phyloP scores from a whole-genome alignment of 2,797 vertebrate genomes.

The Eptatretus atami region DNA sequence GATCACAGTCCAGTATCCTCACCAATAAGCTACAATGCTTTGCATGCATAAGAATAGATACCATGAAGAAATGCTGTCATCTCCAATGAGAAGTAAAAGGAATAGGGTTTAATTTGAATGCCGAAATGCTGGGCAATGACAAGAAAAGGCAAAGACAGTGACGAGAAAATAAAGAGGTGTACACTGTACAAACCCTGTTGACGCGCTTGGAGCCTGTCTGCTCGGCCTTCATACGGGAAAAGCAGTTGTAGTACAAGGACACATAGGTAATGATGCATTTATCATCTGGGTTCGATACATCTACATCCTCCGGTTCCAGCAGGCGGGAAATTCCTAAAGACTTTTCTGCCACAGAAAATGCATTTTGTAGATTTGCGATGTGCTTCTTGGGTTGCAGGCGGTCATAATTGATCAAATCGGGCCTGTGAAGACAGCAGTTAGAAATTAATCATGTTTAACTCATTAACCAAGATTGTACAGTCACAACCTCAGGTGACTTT shows the following conservation, averaged over 20 bases:
- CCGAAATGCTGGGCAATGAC: too few relatives aligned
- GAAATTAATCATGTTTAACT: too few relatives aligned
- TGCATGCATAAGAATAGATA: too few relatives aligned
- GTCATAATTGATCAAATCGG: conserved; percentile 37
- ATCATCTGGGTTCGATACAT: conserved; percentile 32
- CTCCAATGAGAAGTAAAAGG: too few relatives aligned
- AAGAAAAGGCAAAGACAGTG: too few relatives aligned
- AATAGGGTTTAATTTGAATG: too few relatives aligned
- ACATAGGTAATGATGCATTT: conserved; percentile 61
- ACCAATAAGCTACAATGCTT: too few relatives aligned
- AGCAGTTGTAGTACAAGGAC: conserved; percentile 52
- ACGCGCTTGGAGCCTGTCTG: conserved; percentile 41
- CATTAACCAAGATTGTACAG: too few relatives aligned
- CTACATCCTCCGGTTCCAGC: conserved; percentile 44
- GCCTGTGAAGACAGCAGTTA: conserved; percentile 15
- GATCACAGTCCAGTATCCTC: too few relatives aligned
- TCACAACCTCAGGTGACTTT: too few relatives aligned
- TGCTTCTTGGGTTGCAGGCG: conserved; percentile 18
- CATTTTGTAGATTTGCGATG: conserved; percentile 24
- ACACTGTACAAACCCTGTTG: conserved; percentile 20
- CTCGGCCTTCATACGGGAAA: conserved; percentile 36
- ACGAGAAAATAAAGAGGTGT: too few relatives aligned
- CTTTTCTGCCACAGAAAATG: conserved; percentile 31
- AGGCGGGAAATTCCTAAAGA: conserved; percentile 38
- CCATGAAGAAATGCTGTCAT: too few relatives aligned